Evolutionary conservation across 1,140 invertebrate genomes (phyloP), one percentile per base, ranked within the genome.

Genomic region (Conus ventricosus): DNA sequence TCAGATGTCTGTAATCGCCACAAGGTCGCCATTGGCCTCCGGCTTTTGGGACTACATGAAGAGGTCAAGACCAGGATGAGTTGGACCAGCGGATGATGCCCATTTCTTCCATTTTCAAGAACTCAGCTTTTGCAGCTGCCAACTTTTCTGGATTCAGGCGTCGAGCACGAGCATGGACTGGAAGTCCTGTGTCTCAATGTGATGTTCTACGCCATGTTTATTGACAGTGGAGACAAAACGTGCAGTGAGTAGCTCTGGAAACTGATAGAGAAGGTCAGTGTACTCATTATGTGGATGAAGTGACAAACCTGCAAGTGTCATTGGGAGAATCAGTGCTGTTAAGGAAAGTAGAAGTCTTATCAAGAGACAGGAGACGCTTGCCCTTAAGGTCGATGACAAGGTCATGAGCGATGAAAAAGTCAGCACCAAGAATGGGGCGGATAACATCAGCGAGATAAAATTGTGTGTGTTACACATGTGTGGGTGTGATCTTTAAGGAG

Each of bases 1-100:
- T 96, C 0, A 96, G 88, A 23, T 84, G 75, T 7, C 95, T 90
- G 88, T 95, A 96, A 91, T 96, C 96, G 0, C 95, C 94, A 88
- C 94, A 95, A 0, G 94, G 90, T 54, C 96, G 88, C 54, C 39
- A 82, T 17, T 55, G 54, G 39, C 25, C 80, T 6, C 27, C 54
- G 7, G 80, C 17, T 82, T 82, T 82, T 6, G 80, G 80, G 53
- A 82, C 90, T 92, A 95, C 11, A 88, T 95, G 94, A 6, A 96
- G 87, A 27, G 95, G 94, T 7, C 94, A 95, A 23, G 95, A 92
- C 95, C 95, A 96, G 13, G 81, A 71, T n/a, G 81, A 85, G 25
- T 63, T 85, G 20, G 89, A 90, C 39, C 78, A 84, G 27, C 81
- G 84, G 25, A 91, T 87, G 13, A 89, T 83, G 23, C 86, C 83